phyloP scores from a whole-genome alignment of 2,888 invertebrate genomes.

The Mesorhabditis spiculigera region DNA sequence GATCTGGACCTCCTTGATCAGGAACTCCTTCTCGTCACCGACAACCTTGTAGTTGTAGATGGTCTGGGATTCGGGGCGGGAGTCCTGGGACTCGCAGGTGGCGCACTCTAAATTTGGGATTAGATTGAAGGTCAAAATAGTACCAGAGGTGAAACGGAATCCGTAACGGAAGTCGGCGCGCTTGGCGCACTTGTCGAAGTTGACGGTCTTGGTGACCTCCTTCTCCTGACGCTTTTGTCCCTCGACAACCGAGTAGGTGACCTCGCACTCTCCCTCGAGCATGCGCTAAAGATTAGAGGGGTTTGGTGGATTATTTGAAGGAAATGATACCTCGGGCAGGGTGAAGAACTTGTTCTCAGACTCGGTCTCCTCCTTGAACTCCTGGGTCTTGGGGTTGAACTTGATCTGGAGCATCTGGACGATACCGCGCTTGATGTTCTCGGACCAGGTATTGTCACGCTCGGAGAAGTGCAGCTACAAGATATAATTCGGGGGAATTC shows the following conservation, averaged over 20 bases:
- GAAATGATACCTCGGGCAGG: slow-evolving; percentile 16
- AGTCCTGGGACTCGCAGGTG: slow-evolving; percentile 21
- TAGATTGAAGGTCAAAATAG: not conserved
- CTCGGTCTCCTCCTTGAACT: slow-evolving; percentile 10
- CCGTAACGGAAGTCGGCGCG: slow-evolving; percentile 45
- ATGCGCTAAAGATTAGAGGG: slow-evolving; percentile 12
- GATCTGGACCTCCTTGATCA: not conserved
- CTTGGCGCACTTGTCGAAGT: slow-evolving; percentile 60
- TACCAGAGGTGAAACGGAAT: slow-evolving; percentile 19
- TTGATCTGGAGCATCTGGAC: slow-evolving; percentile 42
- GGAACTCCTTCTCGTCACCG: slow-evolving; percentile 12
- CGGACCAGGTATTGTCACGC: slow-evolving; percentile 43
- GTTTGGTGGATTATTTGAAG: too few relatives aligned
- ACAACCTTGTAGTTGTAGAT: slow-evolving; percentile 36
- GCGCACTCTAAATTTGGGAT: slow-evolving; percentile 9
- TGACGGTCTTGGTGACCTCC: slow-evolving; percentile 51
- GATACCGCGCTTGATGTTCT: slow-evolving; percentile 53
- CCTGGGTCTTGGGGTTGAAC: slow-evolving; percentile 24
- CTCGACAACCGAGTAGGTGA: slow-evolving; percentile 31
- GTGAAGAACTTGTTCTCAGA: slow-evolving; percentile 19
- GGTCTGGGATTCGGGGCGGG: slow-evolving; percentile 24
- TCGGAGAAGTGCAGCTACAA: slow-evolving; percentile 22
- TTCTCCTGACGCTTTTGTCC: slow-evolving; percentile 21
- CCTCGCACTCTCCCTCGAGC: slow-evolving; percentile 50
- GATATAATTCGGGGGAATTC: too few relatives aligned